These are phyloP conservation scores for Indicator maculatus DNA, from an alignment of 2,113 vertebrate genomes.

Conservation along the genomic window DNA sequence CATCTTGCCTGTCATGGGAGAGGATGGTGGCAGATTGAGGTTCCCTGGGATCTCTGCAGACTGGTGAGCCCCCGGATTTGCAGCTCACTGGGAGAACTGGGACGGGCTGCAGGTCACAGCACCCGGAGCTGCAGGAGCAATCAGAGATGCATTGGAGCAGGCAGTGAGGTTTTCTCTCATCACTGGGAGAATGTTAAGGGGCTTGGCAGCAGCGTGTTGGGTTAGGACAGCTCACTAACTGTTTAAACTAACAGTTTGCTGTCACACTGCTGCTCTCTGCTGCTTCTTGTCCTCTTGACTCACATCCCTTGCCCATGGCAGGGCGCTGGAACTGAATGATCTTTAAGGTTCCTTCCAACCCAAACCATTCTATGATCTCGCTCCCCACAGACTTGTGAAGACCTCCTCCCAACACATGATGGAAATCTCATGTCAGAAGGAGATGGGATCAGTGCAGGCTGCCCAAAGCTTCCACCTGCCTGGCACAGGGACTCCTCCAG, in stretches of 20 bases:
- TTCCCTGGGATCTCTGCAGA: background rate
- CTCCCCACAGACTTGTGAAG: background rate
- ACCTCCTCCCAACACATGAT: background rate
- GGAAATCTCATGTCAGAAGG: accelerated
- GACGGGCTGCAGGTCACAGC: background rate
- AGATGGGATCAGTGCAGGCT: accelerated
- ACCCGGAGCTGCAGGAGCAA: background rate
- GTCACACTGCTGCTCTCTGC: background rate
- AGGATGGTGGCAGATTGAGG: no score
- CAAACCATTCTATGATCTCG: background rate
- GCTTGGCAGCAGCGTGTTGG: accelerated
- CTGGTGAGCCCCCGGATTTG: background rate
- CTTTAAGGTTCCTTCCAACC: no score
- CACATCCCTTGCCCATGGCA: no score
- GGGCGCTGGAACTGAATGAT: no score
- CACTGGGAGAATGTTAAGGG: background rate
- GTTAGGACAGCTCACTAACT: background rate
- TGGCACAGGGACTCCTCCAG: accelerated
- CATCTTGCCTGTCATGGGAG: accelerated
- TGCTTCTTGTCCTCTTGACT: background rate
- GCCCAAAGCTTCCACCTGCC: background rate
- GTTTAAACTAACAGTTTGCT: background rate
- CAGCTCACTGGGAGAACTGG: background rate
- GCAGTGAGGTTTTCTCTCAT: background rate
- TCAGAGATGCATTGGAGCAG: background rate